These are phyloP conservation scores for Glaucidium brasilianum DNA, from an alignment of 2,113 vertebrate genomes.

Conservation along the genomic window DNA sequence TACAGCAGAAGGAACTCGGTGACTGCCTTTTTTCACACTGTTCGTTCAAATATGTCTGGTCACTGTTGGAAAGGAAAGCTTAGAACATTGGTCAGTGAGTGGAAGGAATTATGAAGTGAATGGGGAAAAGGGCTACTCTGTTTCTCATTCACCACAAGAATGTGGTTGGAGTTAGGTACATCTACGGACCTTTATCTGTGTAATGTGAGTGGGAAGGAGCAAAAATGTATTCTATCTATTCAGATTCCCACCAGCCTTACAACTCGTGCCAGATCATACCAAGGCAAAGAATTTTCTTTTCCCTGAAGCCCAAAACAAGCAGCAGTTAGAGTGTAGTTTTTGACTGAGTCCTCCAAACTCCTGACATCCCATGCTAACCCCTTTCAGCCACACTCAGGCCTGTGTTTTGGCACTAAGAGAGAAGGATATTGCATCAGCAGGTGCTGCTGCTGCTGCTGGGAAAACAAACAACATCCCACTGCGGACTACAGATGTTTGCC, in stretches of 20 bases:
- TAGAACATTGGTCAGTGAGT: background rate
- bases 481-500: background rate
- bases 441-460: background rate
- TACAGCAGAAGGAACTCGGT: background rate
- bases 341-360: background rate
- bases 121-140: background rate
- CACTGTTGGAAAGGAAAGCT: background rate
- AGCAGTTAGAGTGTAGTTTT: background rate
- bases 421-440: background rate
- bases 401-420: background rate
- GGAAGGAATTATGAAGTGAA: background rate
- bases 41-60: background rate
- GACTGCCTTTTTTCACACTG: background rate
- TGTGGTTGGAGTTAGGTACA: background rate
- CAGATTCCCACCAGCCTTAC: background rate
- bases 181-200: background rate
- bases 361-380: background rate
- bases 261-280: background rate
- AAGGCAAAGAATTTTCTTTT: background rate
- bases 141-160: background rate
- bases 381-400: background rate
- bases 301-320: background rate
- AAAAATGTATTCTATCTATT: background rate
- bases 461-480: background rate
- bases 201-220: background rate